Evolutionary conservation across 35 echinoderm and acorn worm species (phyloP).

Genomic region (Acanthaster planci): DNA sequence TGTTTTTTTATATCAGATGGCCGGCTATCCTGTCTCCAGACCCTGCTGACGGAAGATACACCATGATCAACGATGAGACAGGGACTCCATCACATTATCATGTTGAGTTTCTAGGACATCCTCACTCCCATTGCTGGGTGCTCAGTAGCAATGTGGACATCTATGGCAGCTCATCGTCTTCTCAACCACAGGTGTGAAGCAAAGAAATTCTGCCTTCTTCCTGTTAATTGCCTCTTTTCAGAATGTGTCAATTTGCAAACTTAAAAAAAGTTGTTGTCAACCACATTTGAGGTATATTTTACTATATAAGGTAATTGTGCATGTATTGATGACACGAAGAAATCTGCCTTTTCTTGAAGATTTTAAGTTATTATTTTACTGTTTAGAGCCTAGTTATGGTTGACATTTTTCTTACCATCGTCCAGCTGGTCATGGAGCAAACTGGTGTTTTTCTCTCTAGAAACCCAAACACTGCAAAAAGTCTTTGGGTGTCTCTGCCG

Average conservation of each 20-base stretch:
- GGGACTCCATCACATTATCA: slow-evolving; percentile 48
- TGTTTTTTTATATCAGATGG: slow-evolving; percentile 47
- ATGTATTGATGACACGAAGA: too few relatives aligned
- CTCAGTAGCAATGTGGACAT: slow-evolving; percentile 42
- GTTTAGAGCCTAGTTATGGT: too few relatives aligned
- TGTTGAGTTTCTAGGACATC: slow-evolving; percentile 66
- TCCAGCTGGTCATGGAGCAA: too few relatives aligned
- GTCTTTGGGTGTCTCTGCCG: not conserved
- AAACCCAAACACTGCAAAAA: not conserved
- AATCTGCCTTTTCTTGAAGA: too few relatives aligned
- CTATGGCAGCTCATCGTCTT: slow-evolving; percentile 34
- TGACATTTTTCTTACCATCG: too few relatives aligned
- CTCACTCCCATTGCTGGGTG: slow-evolving; percentile 58
- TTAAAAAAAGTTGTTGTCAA: too few relatives aligned
- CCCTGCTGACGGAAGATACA: slow-evolving; percentile 15
- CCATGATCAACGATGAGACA: not conserved
- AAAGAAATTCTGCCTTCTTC: too few relatives aligned
- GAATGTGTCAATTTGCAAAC: too few relatives aligned
- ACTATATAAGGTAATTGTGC: too few relatives aligned
- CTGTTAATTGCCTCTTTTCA: too few relatives aligned
- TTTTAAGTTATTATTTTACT: too few relatives aligned
- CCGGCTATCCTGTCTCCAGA: slow-evolving; percentile 56
- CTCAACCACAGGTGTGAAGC: slow-evolving; percentile 5
- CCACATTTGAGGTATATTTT: too few relatives aligned
- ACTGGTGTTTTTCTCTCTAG: not conserved